Evolutionary conservation across 2,113 vertebrate species (phyloP).

Genomic region (Clarias batrachus): DNA sequence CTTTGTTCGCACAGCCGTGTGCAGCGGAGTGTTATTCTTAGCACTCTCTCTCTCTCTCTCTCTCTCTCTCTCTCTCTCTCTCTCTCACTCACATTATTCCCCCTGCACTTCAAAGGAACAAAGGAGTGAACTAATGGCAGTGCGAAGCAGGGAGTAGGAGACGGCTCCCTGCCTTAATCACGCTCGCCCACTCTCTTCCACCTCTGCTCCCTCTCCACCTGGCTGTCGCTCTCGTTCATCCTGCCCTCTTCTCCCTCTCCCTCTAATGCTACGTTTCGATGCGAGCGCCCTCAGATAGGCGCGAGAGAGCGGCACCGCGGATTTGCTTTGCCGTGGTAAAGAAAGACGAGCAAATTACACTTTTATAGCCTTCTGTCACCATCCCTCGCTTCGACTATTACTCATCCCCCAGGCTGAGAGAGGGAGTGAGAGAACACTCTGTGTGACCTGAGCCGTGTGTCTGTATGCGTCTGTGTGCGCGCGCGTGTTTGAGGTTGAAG

Average conservation of each 20-base stretch:
- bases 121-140: conserved; percentile 50
- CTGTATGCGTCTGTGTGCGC: conserved; percentile 48
- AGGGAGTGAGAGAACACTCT: conserved; percentile 50
- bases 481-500: conserved; percentile 34
- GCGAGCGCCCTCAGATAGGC: conserved; percentile 72
- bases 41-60: background rate
- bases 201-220: conserved; percentile 36
- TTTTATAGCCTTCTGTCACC: conserved; percentile 77
- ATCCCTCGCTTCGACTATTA: conserved; percentile 71
- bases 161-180: conserved; percentile 42
- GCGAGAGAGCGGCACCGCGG: conserved; percentile 67
- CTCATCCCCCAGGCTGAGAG: conserved; percentile 59
- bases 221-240: conserved; percentile 10
- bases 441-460: conserved; percentile 50
- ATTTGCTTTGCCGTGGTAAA: conserved; percentile 74
- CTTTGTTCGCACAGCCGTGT: conserved; percentile 30
- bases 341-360: conserved; percentile 78
- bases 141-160: conserved; percentile 35
- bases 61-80: background rate
- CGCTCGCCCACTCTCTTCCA: conserved; percentile 41
- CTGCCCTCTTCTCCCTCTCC: conserved; percentile 14
- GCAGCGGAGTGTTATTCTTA: conserved; percentile 40
- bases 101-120: conserved; percentile 44
- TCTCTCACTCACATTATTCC: conserved; percentile 29
- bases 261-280: background rate